Percentiles rank a stretch among this genome's conserved stretches.
phyloP scores from a whole-genome alignment of 2,888 invertebrate genomes.

The Coenonympha arcania region DNA sequence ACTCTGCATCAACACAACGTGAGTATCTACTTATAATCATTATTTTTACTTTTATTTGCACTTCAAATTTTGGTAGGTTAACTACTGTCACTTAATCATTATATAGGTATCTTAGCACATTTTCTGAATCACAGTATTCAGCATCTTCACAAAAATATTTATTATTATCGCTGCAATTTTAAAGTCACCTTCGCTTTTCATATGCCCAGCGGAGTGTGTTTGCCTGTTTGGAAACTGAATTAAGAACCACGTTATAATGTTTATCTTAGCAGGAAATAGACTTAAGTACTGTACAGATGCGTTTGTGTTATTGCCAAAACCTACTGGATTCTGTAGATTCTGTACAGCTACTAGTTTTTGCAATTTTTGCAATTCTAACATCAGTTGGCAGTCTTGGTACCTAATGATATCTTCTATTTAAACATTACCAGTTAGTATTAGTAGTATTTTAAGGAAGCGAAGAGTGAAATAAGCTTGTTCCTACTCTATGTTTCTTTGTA shows the following conservation, averaged over 20 bases:
- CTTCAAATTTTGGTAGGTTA: not conserved
- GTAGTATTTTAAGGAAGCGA: too few relatives aligned
- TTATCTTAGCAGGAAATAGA: slow-evolving; percentile 58
- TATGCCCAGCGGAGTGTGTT: not conserved
- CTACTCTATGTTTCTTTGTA: too few relatives aligned
- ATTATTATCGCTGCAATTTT: slow-evolving; percentile 12
- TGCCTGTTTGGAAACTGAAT: slow-evolving; percentile 46
- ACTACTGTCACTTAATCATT: not conserved
- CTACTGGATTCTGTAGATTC: too few relatives aligned
- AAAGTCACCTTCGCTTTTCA: slow-evolving; percentile 19
- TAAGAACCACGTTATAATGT: slow-evolving; percentile 49
- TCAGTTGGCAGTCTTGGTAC: too few relatives aligned
- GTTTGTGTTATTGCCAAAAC: slow-evolving; percentile 55
- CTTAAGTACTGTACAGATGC: slow-evolving; percentile 29
- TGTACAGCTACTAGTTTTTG: too few relatives aligned
- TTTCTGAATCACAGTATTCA: not conserved
- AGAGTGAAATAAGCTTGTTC: too few relatives aligned
- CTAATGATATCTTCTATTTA: too few relatives aligned
- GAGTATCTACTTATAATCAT: too few relatives aligned
- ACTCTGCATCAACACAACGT: slow-evolving; percentile 70
- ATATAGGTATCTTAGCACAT: not conserved
- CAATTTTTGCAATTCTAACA: too few relatives aligned
- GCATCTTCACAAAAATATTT: too few relatives aligned
- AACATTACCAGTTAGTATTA: too few relatives aligned
- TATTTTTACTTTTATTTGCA: too few relatives aligned